These are phyloP conservation scores for Ophioninae sp. DNA, from an alignment of 2,888 invertebrate genomes.

Conservation along the genomic window DNA sequence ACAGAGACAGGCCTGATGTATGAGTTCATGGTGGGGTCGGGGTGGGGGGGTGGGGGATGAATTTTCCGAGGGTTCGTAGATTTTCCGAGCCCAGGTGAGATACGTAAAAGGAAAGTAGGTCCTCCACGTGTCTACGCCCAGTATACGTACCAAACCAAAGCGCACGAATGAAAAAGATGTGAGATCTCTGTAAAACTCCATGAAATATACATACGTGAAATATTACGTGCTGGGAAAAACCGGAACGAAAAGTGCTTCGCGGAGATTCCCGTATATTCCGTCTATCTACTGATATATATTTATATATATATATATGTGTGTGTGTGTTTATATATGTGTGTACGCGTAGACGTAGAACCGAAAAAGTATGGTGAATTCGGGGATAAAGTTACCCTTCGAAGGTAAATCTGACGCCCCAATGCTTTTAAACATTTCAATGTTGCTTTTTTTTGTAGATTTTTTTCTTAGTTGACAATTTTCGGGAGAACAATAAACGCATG, in stretches of 20 bases:
- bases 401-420: constrained; percentile 18
- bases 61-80: constrained; percentile 4
- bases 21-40: too few species aligned
- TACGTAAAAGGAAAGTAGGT: neutral
- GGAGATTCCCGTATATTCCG: constrained; percentile 10
- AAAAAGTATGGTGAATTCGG: neutral
- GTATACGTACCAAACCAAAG: neutral
- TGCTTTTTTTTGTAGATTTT: neutral
- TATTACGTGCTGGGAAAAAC: constrained; percentile 37
- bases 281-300: neutral
- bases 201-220: constrained; percentile 56
- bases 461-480: neutral
- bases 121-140: neutral
- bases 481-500: neutral
- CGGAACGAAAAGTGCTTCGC: constrained; percentile 24
- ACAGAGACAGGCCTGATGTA: constrained; percentile 36
- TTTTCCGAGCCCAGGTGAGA: constrained; percentile 25
- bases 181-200: constrained; percentile 53
- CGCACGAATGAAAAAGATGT: constrained; percentile 10
- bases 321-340: neutral
- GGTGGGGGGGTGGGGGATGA: too few species aligned
- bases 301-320: neutral
- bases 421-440: constrained; percentile 7
- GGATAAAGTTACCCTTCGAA: constrained; percentile 13
- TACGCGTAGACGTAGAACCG: neutral